phyloP scores from a whole-genome alignment of 2,113 vertebrate genomes.

The Oxyruncus cristatus region DNA sequence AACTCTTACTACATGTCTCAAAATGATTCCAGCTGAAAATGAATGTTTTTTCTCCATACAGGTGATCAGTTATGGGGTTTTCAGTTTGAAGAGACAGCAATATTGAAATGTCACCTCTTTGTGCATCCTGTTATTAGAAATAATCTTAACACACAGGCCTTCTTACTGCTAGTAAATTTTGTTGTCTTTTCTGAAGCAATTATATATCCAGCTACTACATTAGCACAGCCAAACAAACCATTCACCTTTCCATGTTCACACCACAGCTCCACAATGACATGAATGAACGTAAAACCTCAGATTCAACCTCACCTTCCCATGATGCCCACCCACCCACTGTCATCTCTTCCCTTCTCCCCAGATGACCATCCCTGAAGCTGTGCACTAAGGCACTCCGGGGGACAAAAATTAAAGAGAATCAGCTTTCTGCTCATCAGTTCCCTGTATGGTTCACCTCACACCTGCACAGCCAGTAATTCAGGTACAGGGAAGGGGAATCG shows the following conservation, averaged over 20 bases:
- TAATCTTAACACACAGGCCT: not conserved
- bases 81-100: not conserved
- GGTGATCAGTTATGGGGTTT: not conserved
- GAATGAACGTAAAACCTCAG: rapidly evolving
- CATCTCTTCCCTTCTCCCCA: not conserved
- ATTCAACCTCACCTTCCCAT: not conserved
- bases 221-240: not conserved
- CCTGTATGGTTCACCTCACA: not conserved
- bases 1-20: not conserved
- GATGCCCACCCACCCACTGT: not conserved
- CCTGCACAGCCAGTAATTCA: not conserved
- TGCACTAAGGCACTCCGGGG: not conserved
- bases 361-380: not conserved
- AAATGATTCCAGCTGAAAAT: not conserved
- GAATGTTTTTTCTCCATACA: not conserved
- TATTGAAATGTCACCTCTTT: not conserved
- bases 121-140: not conserved
- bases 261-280: not conserved
- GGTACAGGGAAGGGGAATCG: not conserved
- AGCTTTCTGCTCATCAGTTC: not conserved
- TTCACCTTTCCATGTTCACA: not conserved
- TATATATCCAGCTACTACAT: not conserved
- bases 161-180: not conserved
- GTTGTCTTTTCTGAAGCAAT: not conserved
- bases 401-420: not conserved